Base-by-base conservation (phyloP, 2,888 invertebrate species). In the Plemyria rubiginata region DNA sequence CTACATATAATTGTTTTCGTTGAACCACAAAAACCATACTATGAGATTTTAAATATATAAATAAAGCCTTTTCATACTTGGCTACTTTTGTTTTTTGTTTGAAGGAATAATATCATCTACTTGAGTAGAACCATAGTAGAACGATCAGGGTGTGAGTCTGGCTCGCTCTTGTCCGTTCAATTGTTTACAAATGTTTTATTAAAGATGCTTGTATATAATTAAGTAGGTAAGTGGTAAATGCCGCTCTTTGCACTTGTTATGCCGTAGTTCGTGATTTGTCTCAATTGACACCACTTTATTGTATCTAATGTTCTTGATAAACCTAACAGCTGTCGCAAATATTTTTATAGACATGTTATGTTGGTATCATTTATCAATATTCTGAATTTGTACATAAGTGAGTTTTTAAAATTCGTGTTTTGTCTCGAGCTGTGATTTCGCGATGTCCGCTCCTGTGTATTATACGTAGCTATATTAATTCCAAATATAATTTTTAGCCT, bases 201-300 rank as follows among this genome's bases (percentile, higher is more conserved):
- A 9, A 38, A 46, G 48, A 51, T 29, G 45, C 54, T 40, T 22
- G 58, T 46, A 11, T 58, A 45, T 36, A 45, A 22, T 22, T 22
- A 22, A 3, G 16, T 32, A 32, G 5, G 36, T 48, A 29, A 59
- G 38, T 53, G 53, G 32, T 41, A 59, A 56, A 58, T 58, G 43
- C 50, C 58, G 53, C 65, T 66, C 46, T 69, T 48, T 54, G 56
- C 71, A 74, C 68, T 77, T 73, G 78, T 88, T 89, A 88, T 80
- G 77, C 79, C 70, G 72, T 29, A 49, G 66, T 75, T 88, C 91
- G 91, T 91, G 91, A 90, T 86, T 76, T 73, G 70, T 76, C 70
- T 77, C 80, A 87, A 91, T 91, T 90, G 83, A 77, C 84, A 74
- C 72, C 69, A 69, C 72, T 75, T 79, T 49, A 54, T 43, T 16